phyloP scores from a whole-genome alignment of 23 tunicate genomes.

The Halocynthia aurantium region DNA sequence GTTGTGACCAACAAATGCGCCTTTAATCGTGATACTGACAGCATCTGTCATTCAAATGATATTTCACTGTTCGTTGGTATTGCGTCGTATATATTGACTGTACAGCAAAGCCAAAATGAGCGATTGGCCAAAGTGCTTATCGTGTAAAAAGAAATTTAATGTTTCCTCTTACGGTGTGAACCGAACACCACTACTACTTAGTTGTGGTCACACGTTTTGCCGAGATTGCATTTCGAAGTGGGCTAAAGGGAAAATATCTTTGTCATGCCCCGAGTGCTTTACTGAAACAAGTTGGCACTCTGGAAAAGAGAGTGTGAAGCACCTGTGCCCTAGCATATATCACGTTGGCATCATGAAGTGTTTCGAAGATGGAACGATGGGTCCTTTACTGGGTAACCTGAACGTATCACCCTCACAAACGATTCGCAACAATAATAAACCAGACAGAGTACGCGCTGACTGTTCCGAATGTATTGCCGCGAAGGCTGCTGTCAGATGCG shows the following conservation, averaged over 20 bases:
- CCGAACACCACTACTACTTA: constrained; percentile 1
- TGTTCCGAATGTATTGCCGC: constrained; percentile 22
- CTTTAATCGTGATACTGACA: too few species aligned
- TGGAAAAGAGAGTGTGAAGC: constrained; percentile 1
- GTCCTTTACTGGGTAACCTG: too few species aligned
- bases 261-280: not conserved
- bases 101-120: not conserved
- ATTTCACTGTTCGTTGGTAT: too few species aligned
- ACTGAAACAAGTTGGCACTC: not conserved
- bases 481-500: constrained; percentile 4
- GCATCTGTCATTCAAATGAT: too few species aligned
- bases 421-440: too few species aligned
- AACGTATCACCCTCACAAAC: too few species aligned
- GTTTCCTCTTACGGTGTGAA: not conserved
- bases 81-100: too few species aligned
- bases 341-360: constrained; percentile 14
- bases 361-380: not conserved
- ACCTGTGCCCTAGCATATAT: constrained; percentile 20
- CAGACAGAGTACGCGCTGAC: not conserved
- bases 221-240: constrained; percentile 11
- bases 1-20: too few species aligned
- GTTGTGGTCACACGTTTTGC: constrained; percentile 25
- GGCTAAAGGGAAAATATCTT: not conserved
- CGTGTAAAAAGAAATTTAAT: constrained; percentile 8
- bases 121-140: constrained; percentile 12